These are phyloP conservation scores for Pyrocephalus nanus DNA, from an alignment of 2,797 vertebrate genomes.

Conservation along the genomic window DNA sequence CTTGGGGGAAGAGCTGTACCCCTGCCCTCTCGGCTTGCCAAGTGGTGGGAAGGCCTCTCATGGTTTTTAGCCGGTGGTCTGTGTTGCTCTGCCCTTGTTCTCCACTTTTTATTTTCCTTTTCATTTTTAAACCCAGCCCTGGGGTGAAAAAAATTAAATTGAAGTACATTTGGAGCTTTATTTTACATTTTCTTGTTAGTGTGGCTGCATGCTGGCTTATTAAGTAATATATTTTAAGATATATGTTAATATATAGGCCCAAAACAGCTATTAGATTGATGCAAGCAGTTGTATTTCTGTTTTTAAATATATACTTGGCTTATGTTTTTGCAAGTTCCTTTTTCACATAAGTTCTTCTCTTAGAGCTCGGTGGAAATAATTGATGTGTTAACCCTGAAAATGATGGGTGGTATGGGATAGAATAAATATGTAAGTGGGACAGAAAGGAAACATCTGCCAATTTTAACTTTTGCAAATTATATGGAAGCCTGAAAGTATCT, in stretches of 20 bases:
- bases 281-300: neutral
- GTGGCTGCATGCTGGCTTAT: neutral
- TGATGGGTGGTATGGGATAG: slow-evolving; percentile 40
- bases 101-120: neutral
- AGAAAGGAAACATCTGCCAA: slow-evolving; percentile 61
- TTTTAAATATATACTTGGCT: neutral
- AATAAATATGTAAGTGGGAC: slow-evolving; percentile 30
- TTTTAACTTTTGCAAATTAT: slow-evolving; percentile 43
- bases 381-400: slow-evolving; percentile 40
- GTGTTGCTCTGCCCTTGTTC: neutral
- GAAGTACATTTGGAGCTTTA: neutral
- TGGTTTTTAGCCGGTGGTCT: neutral
- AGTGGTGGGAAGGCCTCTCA: neutral
- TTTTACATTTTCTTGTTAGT: neutral
- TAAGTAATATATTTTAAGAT: neutral
- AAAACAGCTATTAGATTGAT: neutral
- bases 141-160: neutral
- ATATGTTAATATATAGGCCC: neutral
- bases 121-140: neutral
- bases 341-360: neutral
- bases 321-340: neutral
- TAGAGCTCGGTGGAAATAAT: slow-evolving; percentile 38
- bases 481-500: slow-evolving; percentile 35
- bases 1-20: neutral
- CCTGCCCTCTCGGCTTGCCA: neutral